These are phyloP conservation scores for Zaprionus davidi DNA, from an alignment of 1,140 invertebrate species.

Conservation along the genomic window DNA sequence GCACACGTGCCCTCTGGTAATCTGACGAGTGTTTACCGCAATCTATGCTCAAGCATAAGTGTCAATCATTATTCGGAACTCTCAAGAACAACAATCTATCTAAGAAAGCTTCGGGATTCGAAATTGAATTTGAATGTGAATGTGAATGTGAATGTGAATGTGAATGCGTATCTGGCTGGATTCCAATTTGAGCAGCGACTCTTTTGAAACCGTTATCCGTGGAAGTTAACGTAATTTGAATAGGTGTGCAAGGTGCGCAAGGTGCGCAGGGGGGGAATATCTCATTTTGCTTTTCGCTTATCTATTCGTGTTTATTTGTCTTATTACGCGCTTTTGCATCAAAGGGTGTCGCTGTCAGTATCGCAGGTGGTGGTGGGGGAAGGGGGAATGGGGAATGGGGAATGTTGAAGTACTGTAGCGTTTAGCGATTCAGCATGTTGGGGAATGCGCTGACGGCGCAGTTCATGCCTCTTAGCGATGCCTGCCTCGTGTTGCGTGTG, in stretches of 20 bases:
- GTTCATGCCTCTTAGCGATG: background rate
- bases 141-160: background rate
- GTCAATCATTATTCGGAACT: constrained; percentile 3
- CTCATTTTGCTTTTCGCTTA: constrained; percentile 3
- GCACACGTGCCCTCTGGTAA: background rate
- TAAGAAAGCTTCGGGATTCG: background rate
- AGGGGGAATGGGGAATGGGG: background rate
- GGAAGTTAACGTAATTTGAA: constrained; percentile 1
- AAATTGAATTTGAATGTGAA: background rate
- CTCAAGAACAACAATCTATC: background rate
- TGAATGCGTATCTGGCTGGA: background rate
- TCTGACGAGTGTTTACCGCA: constrained; percentile 6
- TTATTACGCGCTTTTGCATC: constrained; percentile 6
- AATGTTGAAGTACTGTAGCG: background rate
- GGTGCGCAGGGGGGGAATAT: background rate
- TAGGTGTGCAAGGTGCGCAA: background rate
- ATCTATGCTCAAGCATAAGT: constrained; percentile 1
- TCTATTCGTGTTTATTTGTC: constrained; percentile 8
- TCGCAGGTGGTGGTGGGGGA: background rate
- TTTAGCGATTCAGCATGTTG: background rate
- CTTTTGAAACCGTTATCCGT: background rate
- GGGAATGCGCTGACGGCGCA: background rate
- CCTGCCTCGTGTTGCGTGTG: constrained; percentile 24
- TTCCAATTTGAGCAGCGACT: background rate
- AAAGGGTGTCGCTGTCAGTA: background rate